Conservation (phyloP, 2,113 vertebrate genomes). For the Thomomys bottae region DNA sequence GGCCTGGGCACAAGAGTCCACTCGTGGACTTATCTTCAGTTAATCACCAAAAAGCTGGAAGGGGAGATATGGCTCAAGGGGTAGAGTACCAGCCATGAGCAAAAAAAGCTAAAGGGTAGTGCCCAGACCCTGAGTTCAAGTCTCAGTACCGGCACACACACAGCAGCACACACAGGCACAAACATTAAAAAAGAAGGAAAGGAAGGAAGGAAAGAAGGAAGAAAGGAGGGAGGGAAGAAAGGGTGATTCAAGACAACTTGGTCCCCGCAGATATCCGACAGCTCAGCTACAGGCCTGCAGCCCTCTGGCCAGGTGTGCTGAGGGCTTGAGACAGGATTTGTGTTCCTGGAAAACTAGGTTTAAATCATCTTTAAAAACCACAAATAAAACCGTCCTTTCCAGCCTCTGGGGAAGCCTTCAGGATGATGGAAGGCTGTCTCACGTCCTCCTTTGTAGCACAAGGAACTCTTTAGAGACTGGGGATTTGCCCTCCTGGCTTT, state of each 20-base stretch:
- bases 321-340: conserved; percentile 51
- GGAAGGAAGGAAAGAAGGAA: background rate
- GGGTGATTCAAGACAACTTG: background rate
- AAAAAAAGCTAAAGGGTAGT: too few species aligned
- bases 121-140: too few species aligned
- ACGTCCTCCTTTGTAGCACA: background rate
- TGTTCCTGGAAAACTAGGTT: conserved; percentile 65
- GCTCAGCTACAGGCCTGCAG: background rate
- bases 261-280: background rate
- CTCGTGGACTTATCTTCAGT: too few species aligned
- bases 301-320: conserved; percentile 49
- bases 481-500: conserved; percentile 19
- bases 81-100: too few species aligned
- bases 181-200: too few species aligned
- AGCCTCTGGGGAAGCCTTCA: conserved; percentile 27
- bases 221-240: background rate
- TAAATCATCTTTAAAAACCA: conserved; percentile 61
- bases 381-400: conserved; percentile 49
- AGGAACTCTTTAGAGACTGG: background rate
- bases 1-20: too few species aligned
- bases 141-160: too few species aligned
- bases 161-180: rapidly evolving
- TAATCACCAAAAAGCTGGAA: too few species aligned
- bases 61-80: too few species aligned
- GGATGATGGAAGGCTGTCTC: background rate